Percentiles rank a stretch among this genome's conserved stretches.
Conservation (phyloP, 64 coral and sea anemone species). For the Montipora cactus region DNA sequence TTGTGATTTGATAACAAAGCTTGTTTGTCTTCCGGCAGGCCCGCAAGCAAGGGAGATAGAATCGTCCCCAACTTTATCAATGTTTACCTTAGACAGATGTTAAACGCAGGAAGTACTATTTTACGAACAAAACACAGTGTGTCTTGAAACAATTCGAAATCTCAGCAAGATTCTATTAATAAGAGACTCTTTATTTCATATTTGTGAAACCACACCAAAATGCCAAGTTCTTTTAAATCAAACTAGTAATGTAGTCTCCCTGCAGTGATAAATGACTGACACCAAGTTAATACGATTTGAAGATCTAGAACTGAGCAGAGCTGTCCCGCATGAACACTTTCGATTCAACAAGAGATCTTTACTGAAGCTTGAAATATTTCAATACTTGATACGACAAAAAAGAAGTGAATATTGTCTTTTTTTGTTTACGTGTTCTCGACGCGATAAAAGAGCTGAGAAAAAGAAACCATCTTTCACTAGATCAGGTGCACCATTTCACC, state of each 20-base stretch:
- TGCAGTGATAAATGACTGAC: background rate
- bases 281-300: background rate
- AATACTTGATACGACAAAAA: conserved; percentile 39
- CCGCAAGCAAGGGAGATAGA: conserved; percentile 49
- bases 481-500: background rate
- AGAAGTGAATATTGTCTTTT: conserved; percentile 34
- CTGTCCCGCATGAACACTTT: background rate
- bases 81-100: conserved; percentile 50
- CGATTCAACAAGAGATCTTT: background rate
- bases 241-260: background rate
- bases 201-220: conserved; percentile 36
- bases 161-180: conserved; percentile 63
- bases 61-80: conserved; percentile 47
- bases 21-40: conserved; percentile 24
- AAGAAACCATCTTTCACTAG: background rate
- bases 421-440: conserved; percentile 13
- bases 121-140: conserved; percentile 34
- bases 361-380: conserved; percentile 1
- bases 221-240: background rate
- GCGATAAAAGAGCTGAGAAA: background rate
- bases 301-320: background rate
- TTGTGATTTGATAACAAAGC: conserved; percentile 29
- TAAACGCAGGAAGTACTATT: conserved; percentile 45
- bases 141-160: conserved; percentile 44
- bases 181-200: conserved; percentile 34